These are phyloP conservation scores for Halichoerus grypus DNA, from an alignment of 2,113 vertebrate species.

Conservation along the genomic window DNA sequence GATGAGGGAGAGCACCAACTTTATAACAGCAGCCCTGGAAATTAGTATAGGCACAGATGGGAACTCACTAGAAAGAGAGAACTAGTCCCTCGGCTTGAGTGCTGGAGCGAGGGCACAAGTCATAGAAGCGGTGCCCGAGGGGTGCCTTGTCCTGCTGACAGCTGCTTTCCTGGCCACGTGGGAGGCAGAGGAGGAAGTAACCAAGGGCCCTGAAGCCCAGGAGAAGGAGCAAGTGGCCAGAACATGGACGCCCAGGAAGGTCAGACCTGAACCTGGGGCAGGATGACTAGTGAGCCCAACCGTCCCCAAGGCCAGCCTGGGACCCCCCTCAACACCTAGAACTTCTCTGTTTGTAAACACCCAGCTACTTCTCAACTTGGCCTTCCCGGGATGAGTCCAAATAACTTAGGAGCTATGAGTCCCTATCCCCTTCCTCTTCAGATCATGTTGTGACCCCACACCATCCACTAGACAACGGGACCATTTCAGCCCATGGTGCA, in stretches of 20 bases:
- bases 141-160: no score
- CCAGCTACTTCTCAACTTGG: no score
- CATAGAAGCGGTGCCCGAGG: rapidly evolving
- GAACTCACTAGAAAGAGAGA: neutral
- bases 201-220: neutral
- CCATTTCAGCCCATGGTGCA: neutral
- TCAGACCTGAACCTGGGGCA: neutral
- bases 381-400: neutral
- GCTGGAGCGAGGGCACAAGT: rapidly evolving
- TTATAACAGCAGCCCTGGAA: neutral
- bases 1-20: no score
- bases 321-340: no score
- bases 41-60: neutral
- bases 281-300: no score
- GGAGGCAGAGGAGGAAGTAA: no score
- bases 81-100: no score
- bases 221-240: neutral
- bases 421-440: neutral
- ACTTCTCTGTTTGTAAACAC: neutral
- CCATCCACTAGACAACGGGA: rapidly evolving
- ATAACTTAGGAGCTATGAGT: rapidly evolving
- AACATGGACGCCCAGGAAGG: neutral
- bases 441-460: neutral
- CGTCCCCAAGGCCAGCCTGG: neutral
- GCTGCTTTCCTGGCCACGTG: neutral